A percentile compares a stretch with the other conserved stretches of the same genome.
Conservation (phyloP, 2,888 invertebrate genomes). For the Panzeria rudis region DNA sequence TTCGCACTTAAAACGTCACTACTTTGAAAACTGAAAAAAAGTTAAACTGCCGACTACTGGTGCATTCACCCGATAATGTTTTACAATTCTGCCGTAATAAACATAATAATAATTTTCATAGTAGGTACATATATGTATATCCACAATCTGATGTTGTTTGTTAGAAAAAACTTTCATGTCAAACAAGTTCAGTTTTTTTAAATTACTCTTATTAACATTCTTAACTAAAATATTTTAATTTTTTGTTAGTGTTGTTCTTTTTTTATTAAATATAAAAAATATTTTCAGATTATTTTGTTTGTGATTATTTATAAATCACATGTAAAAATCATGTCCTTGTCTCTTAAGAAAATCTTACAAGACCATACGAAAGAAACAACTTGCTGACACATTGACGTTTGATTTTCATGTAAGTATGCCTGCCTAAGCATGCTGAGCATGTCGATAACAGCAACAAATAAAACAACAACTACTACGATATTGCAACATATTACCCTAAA, state of each 20-base stretch:
- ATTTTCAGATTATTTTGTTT: slow-evolving; percentile 38
- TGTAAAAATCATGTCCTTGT: slow-evolving; percentile 73
- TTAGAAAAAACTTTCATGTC: slow-evolving; percentile 20
- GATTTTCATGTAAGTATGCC: slow-evolving; percentile 73
- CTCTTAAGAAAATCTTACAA: slow-evolving; percentile 70
- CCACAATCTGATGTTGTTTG: not conserved
- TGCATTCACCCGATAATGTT: too few relatives aligned
- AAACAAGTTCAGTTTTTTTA: not conserved
- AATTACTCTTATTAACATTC: slow-evolving; percentile 10
- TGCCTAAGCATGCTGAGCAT: slow-evolving; percentile 80
- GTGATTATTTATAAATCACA: slow-evolving; percentile 69
- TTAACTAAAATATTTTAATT: slow-evolving; percentile 11
- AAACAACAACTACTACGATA: slow-evolving; percentile 56
- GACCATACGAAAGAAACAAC: slow-evolving; percentile 69
- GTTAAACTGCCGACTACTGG: too few relatives aligned
- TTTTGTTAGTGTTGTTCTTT: not conserved
- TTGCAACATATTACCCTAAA: slow-evolving; percentile 69
- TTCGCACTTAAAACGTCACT: too few relatives aligned
- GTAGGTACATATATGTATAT: too few relatives aligned
- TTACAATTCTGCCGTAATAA: not conserved
- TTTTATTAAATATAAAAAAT: slow-evolving; percentile 45
- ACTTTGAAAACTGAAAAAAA: too few relatives aligned
- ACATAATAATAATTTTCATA: not conserved
- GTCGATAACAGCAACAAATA: slow-evolving; percentile 76
- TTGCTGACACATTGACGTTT: slow-evolving; percentile 77